phyloP scores from a whole-genome alignment of 2,797 vertebrate genomes.

The Poeciliopsis turneri region DNA sequence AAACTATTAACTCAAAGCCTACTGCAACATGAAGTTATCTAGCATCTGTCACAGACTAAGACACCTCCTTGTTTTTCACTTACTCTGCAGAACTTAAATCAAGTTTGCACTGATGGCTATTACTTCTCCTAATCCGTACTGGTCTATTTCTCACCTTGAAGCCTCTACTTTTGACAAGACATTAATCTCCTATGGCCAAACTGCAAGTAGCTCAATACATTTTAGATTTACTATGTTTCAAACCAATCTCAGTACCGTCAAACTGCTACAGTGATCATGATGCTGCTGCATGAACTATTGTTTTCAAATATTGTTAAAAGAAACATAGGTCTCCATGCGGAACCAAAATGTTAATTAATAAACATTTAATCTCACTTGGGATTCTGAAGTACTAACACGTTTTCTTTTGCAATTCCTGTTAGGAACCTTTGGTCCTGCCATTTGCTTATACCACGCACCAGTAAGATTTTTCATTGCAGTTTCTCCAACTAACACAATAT shows the following conservation, averaged over 20 bases:
- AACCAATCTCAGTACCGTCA: conserved; percentile 1
- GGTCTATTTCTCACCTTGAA: not conserved
- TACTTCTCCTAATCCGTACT: not conserved
- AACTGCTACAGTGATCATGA: not conserved
- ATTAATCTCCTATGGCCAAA: conserved; percentile 3
- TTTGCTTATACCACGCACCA: not conserved
- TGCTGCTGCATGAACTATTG: not conserved
- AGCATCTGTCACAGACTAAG: not conserved
- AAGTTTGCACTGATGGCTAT: conserved; percentile 3
- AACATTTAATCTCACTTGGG: not conserved
- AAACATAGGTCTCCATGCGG: not conserved
- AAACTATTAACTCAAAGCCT: not conserved
- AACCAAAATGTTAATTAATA: not conserved
- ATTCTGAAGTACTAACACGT: not conserved
- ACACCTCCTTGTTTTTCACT: not conserved
- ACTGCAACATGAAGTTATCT: conserved; percentile 4
- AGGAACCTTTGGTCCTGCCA: not conserved
- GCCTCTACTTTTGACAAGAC: not conserved
- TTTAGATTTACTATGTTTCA: not conserved
- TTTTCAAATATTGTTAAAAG: not conserved
- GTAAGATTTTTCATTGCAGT: not conserved
- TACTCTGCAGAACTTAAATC: not conserved
- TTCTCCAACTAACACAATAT: not conserved
- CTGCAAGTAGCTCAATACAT: not conserved
- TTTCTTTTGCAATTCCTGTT: not conserved